These are phyloP conservation scores for Linurgus olivaceus DNA, from an alignment of 2,797 vertebrate species.

Conservation along the genomic window DNA sequence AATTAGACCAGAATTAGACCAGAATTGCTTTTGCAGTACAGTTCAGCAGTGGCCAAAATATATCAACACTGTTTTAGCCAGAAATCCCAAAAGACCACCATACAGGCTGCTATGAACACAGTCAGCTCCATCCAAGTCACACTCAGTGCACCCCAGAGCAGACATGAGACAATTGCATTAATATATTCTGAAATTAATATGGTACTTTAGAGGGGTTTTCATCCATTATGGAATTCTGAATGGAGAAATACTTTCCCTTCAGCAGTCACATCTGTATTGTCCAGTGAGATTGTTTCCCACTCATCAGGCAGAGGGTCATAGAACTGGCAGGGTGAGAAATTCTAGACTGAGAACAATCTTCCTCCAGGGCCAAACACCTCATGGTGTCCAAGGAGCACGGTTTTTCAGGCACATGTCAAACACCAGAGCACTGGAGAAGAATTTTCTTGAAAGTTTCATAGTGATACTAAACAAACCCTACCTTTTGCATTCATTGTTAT, in stretches of 20 bases:
- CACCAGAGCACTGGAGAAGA: neutral
- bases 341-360: neutral
- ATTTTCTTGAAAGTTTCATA: neutral
- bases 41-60: neutral
- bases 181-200: neutral
- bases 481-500: neutral
- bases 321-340: neutral
- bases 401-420: neutral
- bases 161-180: neutral
- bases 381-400: neutral
- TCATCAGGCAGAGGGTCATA: neutral
- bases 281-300: neutral
- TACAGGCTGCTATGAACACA: neutral
- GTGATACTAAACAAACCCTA: neutral
- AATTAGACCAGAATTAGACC: neutral
- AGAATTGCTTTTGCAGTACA: neutral
- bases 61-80: neutral
- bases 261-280: rapidly evolving
- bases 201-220: neutral
- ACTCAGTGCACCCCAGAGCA: neutral
- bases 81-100: neutral
- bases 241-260: neutral
- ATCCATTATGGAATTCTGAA: neutral
- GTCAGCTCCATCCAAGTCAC: neutral
- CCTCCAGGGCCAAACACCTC: neutral